Conservation (phyloP, 2,888 invertebrate species). For the Lithophane semibrunnea region DNA sequence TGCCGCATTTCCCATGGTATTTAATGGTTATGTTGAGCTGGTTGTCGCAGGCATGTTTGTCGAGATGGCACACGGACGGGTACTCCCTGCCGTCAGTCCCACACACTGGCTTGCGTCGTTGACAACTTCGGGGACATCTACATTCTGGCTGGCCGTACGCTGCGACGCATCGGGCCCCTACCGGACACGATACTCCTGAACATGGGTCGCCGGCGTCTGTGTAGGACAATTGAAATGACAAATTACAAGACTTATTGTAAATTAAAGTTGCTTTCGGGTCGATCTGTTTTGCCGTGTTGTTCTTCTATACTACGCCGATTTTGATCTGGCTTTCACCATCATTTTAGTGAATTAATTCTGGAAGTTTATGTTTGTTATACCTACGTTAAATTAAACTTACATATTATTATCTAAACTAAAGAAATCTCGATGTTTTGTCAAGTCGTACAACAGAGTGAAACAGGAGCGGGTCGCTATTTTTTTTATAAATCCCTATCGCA, state of each 20-base stretch:
- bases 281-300: not conserved
- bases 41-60: conserved; percentile 94
- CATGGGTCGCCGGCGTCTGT: conserved; percentile 94
- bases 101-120: conserved; percentile 95
- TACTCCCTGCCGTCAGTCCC: conserved; percentile 97
- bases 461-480: not conserved
- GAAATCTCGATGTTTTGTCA: not conserved
- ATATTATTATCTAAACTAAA: not conserved
- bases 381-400: not conserved
- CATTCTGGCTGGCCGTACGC: conserved; percentile 92
- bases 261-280: not conserved
- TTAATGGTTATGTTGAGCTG: conserved; percentile 94
- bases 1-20: conserved; percentile 96
- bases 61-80: conserved; percentile 96
- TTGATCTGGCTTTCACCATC: not conserved
- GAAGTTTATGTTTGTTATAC: not conserved
- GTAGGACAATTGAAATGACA: not conserved
- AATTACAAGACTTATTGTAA: not conserved
- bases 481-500: not conserved
- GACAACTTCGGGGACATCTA: conserved; percentile 91
- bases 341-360: not conserved
- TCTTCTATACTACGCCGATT: not conserved
- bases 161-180: conserved; percentile 92
- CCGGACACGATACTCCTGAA: conserved; percentile 92
- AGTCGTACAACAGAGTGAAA: not conserved